Evolutionary conservation across 2,113 vertebrate genomes (phyloP), one percentile per base, ranked within the genome.

Genomic region (Laterallus jamaicensis): DNA sequence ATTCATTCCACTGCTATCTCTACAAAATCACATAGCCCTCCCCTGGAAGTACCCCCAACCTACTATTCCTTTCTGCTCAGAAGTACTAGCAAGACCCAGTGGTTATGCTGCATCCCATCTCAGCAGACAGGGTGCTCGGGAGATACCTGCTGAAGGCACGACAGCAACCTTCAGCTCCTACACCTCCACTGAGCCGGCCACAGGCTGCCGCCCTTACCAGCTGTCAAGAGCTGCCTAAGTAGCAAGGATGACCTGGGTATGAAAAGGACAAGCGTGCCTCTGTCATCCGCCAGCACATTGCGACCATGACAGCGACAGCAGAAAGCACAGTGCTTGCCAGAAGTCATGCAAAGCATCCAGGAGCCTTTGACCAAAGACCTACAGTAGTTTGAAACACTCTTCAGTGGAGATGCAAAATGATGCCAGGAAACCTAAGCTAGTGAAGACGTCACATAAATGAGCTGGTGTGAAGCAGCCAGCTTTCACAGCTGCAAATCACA

Each of bases 171-270:
- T 39, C 60, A 91, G 24, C 54, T 86, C 40, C 39, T 5, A 2
- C 1, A 0, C 26, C 28, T 21, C 6, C 3, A 50, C 13, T 1
- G 0, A 60, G 63, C 19, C 0, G 6, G 31, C 26, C 2, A 1
- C 42, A 28, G 17, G 55, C 78, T 66, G 26, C 7, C 0, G 10
- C 50, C 37, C 9, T 5, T 17, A 31, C 68, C 4, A 5, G 32
- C 68, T 28, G 8, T 71, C 5, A 2, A 62, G 40, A n/a, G 12
- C 78, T 67, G 21, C 32, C 28, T 16, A 16, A 16, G 25, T 32
- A 84, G 15, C 35, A 76, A 59, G 49, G 62, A 28, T 2, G 3
- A 14, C n/a, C 39, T 29, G 15, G 0, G 7, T 25, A 56, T 37
- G 20, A 29, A 47, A 78, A 77, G 73, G 93, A 82, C 47, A 78